Conservation (phyloP, 2,797 vertebrate genomes). For the Antennarius maculatus region DNA sequence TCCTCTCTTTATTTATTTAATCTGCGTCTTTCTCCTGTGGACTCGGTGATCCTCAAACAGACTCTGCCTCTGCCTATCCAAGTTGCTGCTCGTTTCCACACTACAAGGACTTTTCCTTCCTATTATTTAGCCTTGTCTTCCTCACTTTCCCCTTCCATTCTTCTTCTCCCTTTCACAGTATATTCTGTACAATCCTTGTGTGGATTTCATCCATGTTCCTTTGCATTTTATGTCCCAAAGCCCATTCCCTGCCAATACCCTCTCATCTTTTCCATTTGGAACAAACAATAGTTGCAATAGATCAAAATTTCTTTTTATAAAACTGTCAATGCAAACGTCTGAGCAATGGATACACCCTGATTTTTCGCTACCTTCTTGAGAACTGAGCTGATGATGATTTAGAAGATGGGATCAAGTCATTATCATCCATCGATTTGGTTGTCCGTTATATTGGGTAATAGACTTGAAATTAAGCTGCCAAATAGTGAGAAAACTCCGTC, state of each 20-base stretch:
- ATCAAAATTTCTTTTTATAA: constrained; percentile 35
- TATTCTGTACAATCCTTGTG: constrained; percentile 45
- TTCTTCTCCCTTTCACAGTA: constrained; percentile 28
- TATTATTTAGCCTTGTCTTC: constrained; percentile 49
- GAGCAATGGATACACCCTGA: constrained; percentile 27
- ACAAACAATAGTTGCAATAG: constrained; percentile 55
- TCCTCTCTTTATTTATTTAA: constrained; percentile 46
- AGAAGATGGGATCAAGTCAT: constrained; percentile 35
- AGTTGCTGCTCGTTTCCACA: constrained; percentile 47
- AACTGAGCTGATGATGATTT: constrained; percentile 35
- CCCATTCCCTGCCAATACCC: constrained; percentile 53
- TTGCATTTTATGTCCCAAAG: constrained; percentile 66
- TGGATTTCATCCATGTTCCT: constrained; percentile 59
- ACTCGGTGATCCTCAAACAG: constrained; percentile 33
- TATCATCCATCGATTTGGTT: constrained; percentile 52
- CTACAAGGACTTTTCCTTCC: constrained; percentile 53
- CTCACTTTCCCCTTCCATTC: constrained; percentile 9
- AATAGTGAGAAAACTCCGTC: constrained; percentile 40
- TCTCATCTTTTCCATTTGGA: constrained; percentile 46
- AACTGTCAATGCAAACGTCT: constrained; percentile 48
- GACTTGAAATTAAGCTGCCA: constrained; percentile 51
- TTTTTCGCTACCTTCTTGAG: constrained; percentile 25
- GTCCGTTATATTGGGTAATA: constrained; percentile 61
- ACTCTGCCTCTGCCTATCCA: constrained; percentile 20
- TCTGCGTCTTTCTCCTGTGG: constrained; percentile 25